Evolutionary conservation across 1,140 invertebrate genomes (phyloP).

Genomic region (Bombus breviceps): DNA sequence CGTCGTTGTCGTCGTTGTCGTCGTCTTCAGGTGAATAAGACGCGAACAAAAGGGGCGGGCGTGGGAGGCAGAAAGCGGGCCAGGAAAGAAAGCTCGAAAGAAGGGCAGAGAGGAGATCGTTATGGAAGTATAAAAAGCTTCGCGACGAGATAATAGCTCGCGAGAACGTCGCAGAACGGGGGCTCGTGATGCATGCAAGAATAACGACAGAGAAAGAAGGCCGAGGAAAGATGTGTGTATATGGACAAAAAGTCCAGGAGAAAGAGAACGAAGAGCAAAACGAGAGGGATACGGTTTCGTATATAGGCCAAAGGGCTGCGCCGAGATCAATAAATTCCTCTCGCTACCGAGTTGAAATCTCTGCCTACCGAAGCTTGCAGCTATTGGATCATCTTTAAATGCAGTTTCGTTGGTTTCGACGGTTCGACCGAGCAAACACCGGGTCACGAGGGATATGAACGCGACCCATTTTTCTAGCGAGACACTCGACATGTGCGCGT

Average conservation of each 20-base stretch:
- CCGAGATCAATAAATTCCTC: slow-evolving; percentile 67
- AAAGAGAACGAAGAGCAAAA: slow-evolving; percentile 39
- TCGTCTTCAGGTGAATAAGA: slow-evolving; percentile 25
- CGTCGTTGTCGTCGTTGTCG: neutral
- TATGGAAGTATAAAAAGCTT: slow-evolving; percentile 49
- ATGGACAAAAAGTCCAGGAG: slow-evolving; percentile 43
- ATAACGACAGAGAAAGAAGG: slow-evolving; percentile 26
- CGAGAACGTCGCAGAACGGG: slow-evolving; percentile 22
- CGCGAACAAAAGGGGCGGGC: neutral
- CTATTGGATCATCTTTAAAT: neutral
- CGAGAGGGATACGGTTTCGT: slow-evolving; percentile 58
- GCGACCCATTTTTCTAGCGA: neutral
- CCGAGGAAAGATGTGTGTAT: slow-evolving; percentile 33
- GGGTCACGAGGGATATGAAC: neutral
- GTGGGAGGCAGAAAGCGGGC: slow-evolving; percentile 38
- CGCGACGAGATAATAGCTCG: slow-evolving; percentile 56
- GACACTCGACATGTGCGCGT: neutral
- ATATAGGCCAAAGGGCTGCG: slow-evolving; percentile 73
- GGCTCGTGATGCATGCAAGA: slow-evolving; percentile 40
- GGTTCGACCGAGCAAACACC: neutral
- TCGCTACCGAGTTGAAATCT: slow-evolving; percentile 7
- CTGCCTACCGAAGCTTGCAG: neutral
- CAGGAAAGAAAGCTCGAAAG: slow-evolving; percentile 45
- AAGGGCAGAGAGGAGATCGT: slow-evolving; percentile 47
- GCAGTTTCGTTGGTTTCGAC: too few relatives aligned